Evolutionary conservation across 2,113 vertebrate genomes (phyloP).

Genomic region (Leptobrachium leishanense): DNA sequence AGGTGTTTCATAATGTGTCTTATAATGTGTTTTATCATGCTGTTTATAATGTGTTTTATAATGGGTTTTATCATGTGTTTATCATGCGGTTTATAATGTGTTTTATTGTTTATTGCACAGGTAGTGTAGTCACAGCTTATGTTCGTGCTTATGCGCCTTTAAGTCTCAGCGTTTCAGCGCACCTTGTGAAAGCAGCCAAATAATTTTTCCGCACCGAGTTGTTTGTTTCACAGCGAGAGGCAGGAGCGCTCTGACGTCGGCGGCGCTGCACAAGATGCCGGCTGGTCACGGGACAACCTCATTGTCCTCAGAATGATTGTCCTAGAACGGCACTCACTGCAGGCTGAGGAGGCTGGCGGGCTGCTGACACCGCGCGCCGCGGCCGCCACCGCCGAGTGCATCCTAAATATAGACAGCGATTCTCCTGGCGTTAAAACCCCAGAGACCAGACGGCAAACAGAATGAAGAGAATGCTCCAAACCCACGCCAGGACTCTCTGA

Average conservation of each 20-base stretch:
- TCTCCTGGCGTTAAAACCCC: slow-evolving; percentile 1
- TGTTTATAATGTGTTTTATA: too few species aligned
- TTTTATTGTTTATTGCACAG: too few species aligned
- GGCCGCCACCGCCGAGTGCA: not conserved
- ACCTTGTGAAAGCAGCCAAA: too few species aligned
- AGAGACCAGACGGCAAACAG: not conserved
- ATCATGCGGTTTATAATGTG: too few species aligned
- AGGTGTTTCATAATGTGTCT: too few species aligned
- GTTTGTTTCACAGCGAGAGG: not conserved
- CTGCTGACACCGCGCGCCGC: not conserved
- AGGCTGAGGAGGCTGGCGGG: not conserved
- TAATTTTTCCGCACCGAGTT: not conserved
- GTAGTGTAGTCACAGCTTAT: too few species aligned
- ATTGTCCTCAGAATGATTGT: not conserved
- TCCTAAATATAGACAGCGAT: not conserved
- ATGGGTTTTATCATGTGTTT: too few species aligned
- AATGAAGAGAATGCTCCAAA: not conserved
- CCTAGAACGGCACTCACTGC: not conserved
- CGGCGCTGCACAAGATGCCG: not conserved
- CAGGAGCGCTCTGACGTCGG: not conserved
- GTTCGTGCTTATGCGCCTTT: too few species aligned
- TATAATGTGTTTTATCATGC: too few species aligned
- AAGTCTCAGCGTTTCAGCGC: too few species aligned
- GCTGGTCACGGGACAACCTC: not conserved
- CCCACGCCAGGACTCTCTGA: too few species aligned